Evolutionary conservation across 2,113 vertebrate species (phyloP).

Genomic region (Arenaria interpres): DNA sequence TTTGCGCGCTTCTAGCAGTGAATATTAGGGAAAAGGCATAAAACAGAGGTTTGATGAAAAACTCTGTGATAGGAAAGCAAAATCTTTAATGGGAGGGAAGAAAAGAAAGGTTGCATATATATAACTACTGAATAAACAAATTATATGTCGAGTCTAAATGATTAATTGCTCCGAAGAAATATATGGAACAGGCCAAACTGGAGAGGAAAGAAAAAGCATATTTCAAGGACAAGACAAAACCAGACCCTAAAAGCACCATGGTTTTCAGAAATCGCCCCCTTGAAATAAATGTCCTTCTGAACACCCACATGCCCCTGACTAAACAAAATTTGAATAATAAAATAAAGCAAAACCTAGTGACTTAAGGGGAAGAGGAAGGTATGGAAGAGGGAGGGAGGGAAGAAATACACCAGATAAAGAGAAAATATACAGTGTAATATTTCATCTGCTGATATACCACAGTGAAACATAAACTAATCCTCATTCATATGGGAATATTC

Average conservation of each 20-base stretch:
- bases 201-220: background rate
- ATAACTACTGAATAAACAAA: conserved; percentile 31
- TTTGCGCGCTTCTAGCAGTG: background rate
- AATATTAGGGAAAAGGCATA: background rate
- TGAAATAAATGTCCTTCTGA: conserved; percentile 11
- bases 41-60: background rate
- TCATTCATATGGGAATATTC: conserved; percentile 36
- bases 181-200: conserved; percentile 8
- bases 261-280: background rate
- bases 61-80: conserved; percentile 5
- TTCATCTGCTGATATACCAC: conserved; percentile 16
- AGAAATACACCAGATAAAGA: conserved; percentile 39
- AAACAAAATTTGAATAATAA: conserved; percentile 16
- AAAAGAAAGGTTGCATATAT: conserved; percentile 17
- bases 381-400: background rate
- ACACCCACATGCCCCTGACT: background rate
- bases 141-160: conserved; percentile 20
- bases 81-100: background rate
- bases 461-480: conserved; percentile 21
- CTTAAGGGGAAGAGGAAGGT: background rate
- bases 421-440: conserved; percentile 1
- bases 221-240: conserved; percentile 33
- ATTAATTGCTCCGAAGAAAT: conserved; percentile 31
- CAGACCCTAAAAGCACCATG: background rate
- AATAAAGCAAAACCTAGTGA: background rate